These are phyloP conservation scores for Cabera pusaria DNA, from an alignment of 2,888 invertebrate genomes.

Conservation along the genomic window DNA sequence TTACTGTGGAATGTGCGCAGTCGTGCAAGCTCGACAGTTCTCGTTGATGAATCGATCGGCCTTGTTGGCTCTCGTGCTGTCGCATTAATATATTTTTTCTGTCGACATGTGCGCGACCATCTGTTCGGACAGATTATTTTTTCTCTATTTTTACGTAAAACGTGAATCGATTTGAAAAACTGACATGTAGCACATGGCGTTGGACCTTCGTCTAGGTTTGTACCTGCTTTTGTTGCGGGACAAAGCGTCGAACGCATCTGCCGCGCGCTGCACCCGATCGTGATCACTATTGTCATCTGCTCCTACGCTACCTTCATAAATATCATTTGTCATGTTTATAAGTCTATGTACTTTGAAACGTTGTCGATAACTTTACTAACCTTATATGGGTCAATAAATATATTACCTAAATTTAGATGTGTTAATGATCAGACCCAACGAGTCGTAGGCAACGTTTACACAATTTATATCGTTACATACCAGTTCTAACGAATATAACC, in stretches of 20 bases:
- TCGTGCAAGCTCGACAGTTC: slow-evolving; percentile 7
- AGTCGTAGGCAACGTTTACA: slow-evolving; percentile 9
- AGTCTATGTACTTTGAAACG: no score
- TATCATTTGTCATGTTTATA: slow-evolving; percentile 48
- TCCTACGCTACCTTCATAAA: slow-evolving; percentile 42
- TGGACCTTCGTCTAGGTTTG: slow-evolving; percentile 53
- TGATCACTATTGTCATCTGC: slow-evolving; percentile 41
- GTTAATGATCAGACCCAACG: neutral
- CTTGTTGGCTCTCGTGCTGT: slow-evolving; percentile 17
- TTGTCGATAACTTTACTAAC: no score
- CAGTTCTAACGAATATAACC: slow-evolving; percentile 34
- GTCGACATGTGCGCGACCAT: slow-evolving; percentile 72
- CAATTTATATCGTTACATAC: slow-evolving; percentile 17
- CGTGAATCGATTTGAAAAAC: slow-evolving; percentile 67
- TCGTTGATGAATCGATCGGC: slow-evolving; percentile 24
- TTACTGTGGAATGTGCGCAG: slow-evolving; percentile 26
- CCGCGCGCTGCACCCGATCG: slow-evolving; percentile 52
- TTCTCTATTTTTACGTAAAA: slow-evolving; percentile 76
- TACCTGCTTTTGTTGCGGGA: slow-evolving; percentile 79
- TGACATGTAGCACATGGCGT: slow-evolving; percentile 81
- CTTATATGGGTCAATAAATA: no score
- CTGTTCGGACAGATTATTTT: slow-evolving; percentile 78
- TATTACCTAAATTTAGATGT: neutral
- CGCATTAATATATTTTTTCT: slow-evolving; percentile 46
- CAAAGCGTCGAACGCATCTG: slow-evolving; percentile 76